Conservation (phyloP, 1,140 invertebrate species). For the Rhagoletis zephyria region DNA sequence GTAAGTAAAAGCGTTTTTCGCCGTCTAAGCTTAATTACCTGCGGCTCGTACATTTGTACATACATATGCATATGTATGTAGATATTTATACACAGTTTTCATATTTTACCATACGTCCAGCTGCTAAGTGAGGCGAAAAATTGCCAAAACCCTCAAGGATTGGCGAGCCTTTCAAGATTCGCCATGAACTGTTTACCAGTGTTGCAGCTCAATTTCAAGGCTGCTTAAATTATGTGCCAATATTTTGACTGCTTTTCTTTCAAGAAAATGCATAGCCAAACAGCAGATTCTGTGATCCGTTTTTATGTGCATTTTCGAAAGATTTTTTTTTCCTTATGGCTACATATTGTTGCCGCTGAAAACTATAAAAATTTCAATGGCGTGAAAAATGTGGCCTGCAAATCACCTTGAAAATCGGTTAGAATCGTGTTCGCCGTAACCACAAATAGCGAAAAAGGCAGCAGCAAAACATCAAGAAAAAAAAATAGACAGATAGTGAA, state of each 20-base stretch:
- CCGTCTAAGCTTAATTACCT: too few species aligned
- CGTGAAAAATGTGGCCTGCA: slow-evolving; percentile 46
- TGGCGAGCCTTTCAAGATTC: background rate
- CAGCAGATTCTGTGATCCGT: too few species aligned
- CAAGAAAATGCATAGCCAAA: background rate
- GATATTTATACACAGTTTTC: background rate
- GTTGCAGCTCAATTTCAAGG: slow-evolving; percentile 33
- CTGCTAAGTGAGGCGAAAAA: background rate
- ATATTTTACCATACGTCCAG: background rate
- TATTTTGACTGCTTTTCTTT: slow-evolving; percentile 1
- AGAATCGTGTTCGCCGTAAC: slow-evolving; percentile 38
- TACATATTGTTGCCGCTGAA: slow-evolving; percentile 27
- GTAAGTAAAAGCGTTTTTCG: too few species aligned
- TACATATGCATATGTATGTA: background rate
- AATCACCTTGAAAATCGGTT: slow-evolving; percentile 51
- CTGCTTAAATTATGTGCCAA: slow-evolving; percentile 20
- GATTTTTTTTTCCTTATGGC: background rate
- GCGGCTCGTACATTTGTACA: background rate
- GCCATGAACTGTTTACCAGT: slow-evolving; percentile 8
- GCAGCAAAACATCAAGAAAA: background rate
- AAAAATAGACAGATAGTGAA: background rate
- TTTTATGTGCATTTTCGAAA: too few species aligned
- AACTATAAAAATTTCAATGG: slow-evolving; percentile 40
- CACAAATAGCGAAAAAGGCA: slow-evolving; percentile 38
- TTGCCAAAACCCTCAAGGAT: background rate